phyloP scores from a whole-genome alignment of 2,113 vertebrate genomes.

The Sebastes fasciatus region DNA sequence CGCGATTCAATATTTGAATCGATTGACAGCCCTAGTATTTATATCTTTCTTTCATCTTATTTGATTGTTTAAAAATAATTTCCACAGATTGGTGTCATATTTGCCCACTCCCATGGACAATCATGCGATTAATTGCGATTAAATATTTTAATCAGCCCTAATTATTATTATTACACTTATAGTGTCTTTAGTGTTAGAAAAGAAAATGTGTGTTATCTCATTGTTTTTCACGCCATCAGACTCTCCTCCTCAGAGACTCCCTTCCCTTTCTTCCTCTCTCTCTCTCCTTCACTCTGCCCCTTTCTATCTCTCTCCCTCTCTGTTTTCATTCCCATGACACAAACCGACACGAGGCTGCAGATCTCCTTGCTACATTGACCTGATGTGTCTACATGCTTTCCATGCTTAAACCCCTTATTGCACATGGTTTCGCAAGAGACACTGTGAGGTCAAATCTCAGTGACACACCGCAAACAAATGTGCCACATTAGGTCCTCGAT shows the following conservation, averaged over 20 bases:
- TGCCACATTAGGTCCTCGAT: conserved; percentile 25
- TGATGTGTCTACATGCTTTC: conserved; percentile 48
- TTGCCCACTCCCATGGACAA: too few species aligned
- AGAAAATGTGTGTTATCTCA: background rate
- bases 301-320: conserved; percentile 19
- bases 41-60: too few species aligned
- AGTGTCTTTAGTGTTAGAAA: background rate
- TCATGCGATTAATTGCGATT: too few species aligned
- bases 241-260: background rate
- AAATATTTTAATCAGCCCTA: too few species aligned
- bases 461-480: conserved; percentile 41
- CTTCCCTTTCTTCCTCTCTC: too few species aligned
- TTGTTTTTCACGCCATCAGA: background rate
- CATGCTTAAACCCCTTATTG: conserved; percentile 22
- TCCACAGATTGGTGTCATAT: too few species aligned
- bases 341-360: conserved; percentile 5
- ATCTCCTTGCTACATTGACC: conserved; percentile 43
- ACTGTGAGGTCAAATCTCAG: conserved; percentile 44
- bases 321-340: conserved; percentile 20
- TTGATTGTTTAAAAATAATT: too few species aligned
- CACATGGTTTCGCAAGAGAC: conserved; percentile 15
- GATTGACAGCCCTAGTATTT: too few species aligned
- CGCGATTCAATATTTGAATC: too few species aligned
- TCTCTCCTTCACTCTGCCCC: background rate
- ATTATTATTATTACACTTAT: too few species aligned